Percentiles rank a stretch among this genome's conserved stretches.
phyloP scores from a whole-genome alignment of 2,797 vertebrate genomes.

The Galaxias olidus region DNA sequence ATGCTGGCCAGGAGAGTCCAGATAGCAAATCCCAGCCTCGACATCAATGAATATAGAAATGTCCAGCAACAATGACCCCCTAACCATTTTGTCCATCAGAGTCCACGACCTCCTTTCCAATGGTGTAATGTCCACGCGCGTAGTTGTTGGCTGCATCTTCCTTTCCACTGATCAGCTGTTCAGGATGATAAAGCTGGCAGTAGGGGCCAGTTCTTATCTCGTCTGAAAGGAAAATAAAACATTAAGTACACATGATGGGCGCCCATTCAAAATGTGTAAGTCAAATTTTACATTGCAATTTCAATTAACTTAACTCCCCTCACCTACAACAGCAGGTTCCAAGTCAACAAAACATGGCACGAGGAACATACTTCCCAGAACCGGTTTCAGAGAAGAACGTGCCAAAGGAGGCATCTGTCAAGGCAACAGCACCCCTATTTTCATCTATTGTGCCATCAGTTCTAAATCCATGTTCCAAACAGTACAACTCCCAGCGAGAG shows the following conservation, averaged over 20 bases:
- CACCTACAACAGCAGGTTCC: slow-evolving; percentile 43
- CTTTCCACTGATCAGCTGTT: slow-evolving; percentile 45
- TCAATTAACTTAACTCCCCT: neutral
- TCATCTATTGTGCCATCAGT: neutral
- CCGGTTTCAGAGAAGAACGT: slow-evolving; percentile 50
- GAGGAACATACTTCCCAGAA: slow-evolving; percentile 42
- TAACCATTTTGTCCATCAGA: slow-evolving; percentile 22
- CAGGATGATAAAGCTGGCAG: slow-evolving; percentile 42
- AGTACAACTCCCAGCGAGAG: slow-evolving; percentile 2
- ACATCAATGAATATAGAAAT: too few relatives aligned
- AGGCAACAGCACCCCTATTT: neutral
- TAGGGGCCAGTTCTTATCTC: slow-evolving; percentile 34
- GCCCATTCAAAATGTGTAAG: neutral
- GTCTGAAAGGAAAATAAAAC: too few relatives aligned
- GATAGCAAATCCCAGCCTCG: too few relatives aligned
- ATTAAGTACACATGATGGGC: neutral
- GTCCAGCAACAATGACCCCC: too few relatives aligned
- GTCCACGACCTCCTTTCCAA: slow-evolving; percentile 43
- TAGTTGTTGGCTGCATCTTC: slow-evolving; percentile 50
- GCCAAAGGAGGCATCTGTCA: slow-evolving; percentile 38
- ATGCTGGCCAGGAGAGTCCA: too few relatives aligned
- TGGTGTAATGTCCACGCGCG: slow-evolving; percentile 42
- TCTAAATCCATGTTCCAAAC: neutral
- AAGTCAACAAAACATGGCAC: slow-evolving; percentile 35
- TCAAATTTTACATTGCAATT: neutral